These are phyloP conservation scores for Labroides dimidiatus DNA, from an alignment of 2,797 vertebrate genomes.

Conservation along the genomic window DNA sequence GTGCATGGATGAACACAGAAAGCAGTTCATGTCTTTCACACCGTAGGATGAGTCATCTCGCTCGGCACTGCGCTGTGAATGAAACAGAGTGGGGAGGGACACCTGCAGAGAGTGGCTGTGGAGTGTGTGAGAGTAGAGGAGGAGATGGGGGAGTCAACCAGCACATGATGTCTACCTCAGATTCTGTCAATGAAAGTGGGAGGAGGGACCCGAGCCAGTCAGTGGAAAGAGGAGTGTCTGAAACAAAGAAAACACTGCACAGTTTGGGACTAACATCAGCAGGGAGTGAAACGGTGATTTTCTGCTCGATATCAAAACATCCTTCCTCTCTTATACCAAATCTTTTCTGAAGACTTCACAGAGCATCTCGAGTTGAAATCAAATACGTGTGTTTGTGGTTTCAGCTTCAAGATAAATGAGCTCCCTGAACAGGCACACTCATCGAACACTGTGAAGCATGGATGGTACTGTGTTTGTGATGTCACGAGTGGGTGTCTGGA, in stretches of 20 bases:
- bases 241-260: not conserved
- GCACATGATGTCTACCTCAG: slow-evolving; percentile 38
- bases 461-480: no score
- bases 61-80: slow-evolving; percentile 69
- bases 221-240: slow-evolving; percentile 9
- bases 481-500: no score
- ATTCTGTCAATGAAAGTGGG: slow-evolving; percentile 61
- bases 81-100: slow-evolving; percentile 57
- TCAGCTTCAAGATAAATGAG: no score
- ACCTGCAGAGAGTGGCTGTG: slow-evolving; percentile 50
- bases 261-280: no score
- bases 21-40: slow-evolving; percentile 63
- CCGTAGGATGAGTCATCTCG: slow-evolving; percentile 78
- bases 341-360: no score
- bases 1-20: slow-evolving; percentile 39
- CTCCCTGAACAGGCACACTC: no score
- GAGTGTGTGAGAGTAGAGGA: slow-evolving; percentile 16
- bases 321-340: no score
- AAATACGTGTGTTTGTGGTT: no score
- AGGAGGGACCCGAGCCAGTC: slow-evolving; percentile 14
- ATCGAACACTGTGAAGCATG: no score
- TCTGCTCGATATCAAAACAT: no score
- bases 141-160: not conserved
- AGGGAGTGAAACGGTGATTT: no score
- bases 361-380: no score